Evolutionary conservation across 2,113 vertebrate genomes (phyloP).

Genomic region (Calidris pygmaea): DNA sequence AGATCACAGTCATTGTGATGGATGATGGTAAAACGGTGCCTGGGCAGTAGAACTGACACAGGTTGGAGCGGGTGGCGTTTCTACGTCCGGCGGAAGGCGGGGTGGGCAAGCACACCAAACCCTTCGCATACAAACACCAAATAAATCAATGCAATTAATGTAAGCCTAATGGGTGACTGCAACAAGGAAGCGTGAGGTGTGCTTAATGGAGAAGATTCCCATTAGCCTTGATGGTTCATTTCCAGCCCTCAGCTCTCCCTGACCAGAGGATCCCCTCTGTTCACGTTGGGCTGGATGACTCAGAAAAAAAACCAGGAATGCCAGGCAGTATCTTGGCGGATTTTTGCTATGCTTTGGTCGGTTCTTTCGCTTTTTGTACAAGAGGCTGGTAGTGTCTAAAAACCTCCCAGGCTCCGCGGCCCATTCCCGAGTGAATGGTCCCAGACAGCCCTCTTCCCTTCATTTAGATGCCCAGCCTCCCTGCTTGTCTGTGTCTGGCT

Average conservation of each 20-base stretch:
- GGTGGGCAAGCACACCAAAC: not conserved
- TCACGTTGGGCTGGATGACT: not conserved
- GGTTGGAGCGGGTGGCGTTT: not conserved
- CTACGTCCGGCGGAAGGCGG: not conserved
- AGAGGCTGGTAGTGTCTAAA: not conserved
- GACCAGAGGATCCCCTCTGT: not conserved
- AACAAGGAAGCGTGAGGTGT: not conserved
- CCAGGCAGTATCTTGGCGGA: not conserved
- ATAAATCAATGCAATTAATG: conserved; percentile 25
- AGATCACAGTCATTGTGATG: not conserved
- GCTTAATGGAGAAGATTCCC: not conserved
- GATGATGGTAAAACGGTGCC: not conserved
- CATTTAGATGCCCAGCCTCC: not conserved
- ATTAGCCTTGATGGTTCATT: not conserved
- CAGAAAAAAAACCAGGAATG: not conserved
- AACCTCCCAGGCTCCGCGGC: not conserved
- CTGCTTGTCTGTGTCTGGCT: not conserved
- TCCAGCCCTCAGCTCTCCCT: not conserved
- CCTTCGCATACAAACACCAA: not conserved
- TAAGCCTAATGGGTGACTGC: not conserved
- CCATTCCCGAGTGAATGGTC: not conserved
- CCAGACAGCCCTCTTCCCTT: not conserved
- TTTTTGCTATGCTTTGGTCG: not conserved
- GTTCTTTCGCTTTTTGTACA: not conserved
- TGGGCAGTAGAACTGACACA: not conserved